Evolutionary conservation across 2,797 vertebrate species (phyloP), one percentile per base, ranked within the genome.

Genomic region (Petrocephalus sullivani): DNA sequence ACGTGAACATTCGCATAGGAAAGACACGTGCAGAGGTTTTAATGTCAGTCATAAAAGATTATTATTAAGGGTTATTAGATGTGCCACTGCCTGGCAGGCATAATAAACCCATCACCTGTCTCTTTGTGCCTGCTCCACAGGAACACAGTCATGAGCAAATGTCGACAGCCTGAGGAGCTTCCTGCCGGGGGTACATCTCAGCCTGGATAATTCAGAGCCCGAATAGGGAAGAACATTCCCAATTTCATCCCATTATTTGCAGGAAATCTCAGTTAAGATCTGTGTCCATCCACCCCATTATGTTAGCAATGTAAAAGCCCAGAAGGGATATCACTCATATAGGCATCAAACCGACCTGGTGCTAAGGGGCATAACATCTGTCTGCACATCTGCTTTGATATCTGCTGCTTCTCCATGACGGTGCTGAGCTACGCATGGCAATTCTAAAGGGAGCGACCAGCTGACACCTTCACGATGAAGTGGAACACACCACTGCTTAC

Each of bases 61-160:
- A 41, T 41, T 41, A 6, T 9, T 6, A 23, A 10, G 2, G 56
- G 56, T n/a, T 60, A 37, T 16, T 71, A 60, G 54, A 49, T 85
- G 83, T 85, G 75, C 56, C 37, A 33, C 57, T 85, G 86, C 54
- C 78, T 87, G 75, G 49, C 71, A n/a, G 56, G 49, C 28, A 87
- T 5, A 33, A 78, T 16, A 78, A 46, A 49, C 16, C 54, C 54
- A 54, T 21, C 3, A 6, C 54, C 3, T 33, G 9, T 37, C 28
- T 9, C 53, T 19, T 14, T 28, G 6, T 9, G 7, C 28, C 8
- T 81, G 54, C 37, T 46, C 71, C 19, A 78, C 7, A 46, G 71
- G 83, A 86, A 83, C 41, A 37, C 60, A 56, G 60, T 67, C 81
- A 41, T 67, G 19, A 60, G 57, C 19, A 4, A 4, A n/a, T 53